Evolutionary conservation across 1,140 invertebrate species (phyloP), one percentile per base, ranked within the genome.

Genomic region (Formica selysi): DNA sequence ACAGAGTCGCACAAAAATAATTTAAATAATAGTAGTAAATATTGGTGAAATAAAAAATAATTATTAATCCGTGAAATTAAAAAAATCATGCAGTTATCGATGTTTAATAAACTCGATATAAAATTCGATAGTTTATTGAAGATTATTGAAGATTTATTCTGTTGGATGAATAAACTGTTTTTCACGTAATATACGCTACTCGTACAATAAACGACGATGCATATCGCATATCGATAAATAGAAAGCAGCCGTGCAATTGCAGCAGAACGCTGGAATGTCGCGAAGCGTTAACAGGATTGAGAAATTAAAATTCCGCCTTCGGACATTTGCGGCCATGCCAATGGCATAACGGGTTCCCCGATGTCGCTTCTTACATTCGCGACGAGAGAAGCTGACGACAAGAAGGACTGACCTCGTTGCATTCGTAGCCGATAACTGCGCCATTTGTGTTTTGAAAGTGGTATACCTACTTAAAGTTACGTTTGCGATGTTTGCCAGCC

Each of bases 221-320:
- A 29, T 16, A 10, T 57, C 57, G n/a, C 51, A 2, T 59, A 48
- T 10, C 11, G 48, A 29, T 16, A 10, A 19, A 13, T 41, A 26
- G 36, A 29, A 48, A 48, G 16, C 36, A 29, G 29, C 7, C 29
- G 22, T 29, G 74, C 74, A n/a, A 16, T 65, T 65, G 38, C 74
- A 78, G 59, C 7, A n/a, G 74, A 13, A 19, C 32, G 44, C 13
- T 62, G 61, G 85, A 87, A 90, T 87, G 88, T 86, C 67, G 61
- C 76, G 88, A 67, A 61, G 61, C 89, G 79, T 87, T 76, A 90
- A 85, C 78, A 87, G 73, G 89, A 89, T 90, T 90, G 87, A 87
- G 89, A 90, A 90, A 90, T 90, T 90, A 89, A 90, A 90, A 90
- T 87, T 89, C 89, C 88, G 74, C 74, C 78, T 67, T 62, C 79